Base-by-base conservation (phyloP, 1,140 invertebrate genomes). In the Drosophila insularis region DNA sequence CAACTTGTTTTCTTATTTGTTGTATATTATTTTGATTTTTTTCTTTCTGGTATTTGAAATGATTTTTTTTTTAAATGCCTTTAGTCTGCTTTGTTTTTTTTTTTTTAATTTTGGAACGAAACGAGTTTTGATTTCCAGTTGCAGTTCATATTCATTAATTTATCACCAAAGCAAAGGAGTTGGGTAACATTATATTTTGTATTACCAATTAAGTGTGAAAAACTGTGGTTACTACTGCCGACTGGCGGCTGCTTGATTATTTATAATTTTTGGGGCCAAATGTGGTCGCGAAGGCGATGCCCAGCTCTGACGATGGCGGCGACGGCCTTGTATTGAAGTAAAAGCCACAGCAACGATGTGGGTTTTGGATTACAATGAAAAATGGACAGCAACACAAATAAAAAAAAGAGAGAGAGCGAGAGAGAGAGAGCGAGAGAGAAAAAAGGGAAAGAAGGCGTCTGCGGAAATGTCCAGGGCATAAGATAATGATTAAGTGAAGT, bases 121-220 rank as follows among this genome's bases (percentile, higher is more conserved):
- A 58, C 55, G 40, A 63, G 69, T 75, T 76, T 74, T 69, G 64
- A 66, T 80, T 63, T 64, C 70, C 71, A 60, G 66, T 56, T 86
- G 78, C 74, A 78, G 75, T 79, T 80, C 73, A 80, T 64, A 85
- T 80, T 85, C 81, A 85, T 85, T 84, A 84, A 85, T 85, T 85
- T 85, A 85, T 85, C 77, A 80, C 81, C 72, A 37, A 27, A 27
- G 46, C 27, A 63, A 63, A 50, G 32, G 73, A 54, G 68, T 81
- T 78, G 78, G 68, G 78, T 76, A 86, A 87, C 85, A 80, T 76
- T 61, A 74, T 74, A 74, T 68, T 69, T 58, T 71, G 71, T 71
- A 68, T 80, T 75, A 72, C 79, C 82, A 87, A 87, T 86, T 86
- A 86, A 82, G 82, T 86, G 82, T 89, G 82, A 86, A 86, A 87